Base-by-base conservation (phyloP, 2,888 invertebrate species). In the Archips xylosteana region DNA sequence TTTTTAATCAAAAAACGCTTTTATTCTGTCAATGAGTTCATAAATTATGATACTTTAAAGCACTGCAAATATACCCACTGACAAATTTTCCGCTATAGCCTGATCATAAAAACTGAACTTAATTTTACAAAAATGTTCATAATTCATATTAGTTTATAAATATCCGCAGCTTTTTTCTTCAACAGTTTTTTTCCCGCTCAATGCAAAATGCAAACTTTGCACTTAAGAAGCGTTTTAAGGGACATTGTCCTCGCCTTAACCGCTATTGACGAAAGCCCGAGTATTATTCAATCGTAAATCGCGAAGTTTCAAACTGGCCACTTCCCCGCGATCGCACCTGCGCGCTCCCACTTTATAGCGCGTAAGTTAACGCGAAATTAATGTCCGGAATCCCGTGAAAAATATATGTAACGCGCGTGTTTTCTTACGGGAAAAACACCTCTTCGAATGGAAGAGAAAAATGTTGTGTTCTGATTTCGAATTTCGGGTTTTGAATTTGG, bases 311-410 rank as follows among this genome's bases (percentile, higher is more conserved):
- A 57, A 67, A 72, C 72, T 69, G 74, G 69, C 74, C 74, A 74
- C 74, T 69, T 65, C 69, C 39, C 61, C 62, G 39, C 45, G 54
- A 64, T 66, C 15, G 63, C 74, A 74, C 74, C 74, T 74, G 74
- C 73, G 73, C 68, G 68, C 73, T 64, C 64, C 63, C 73, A 70
- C 74, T 74, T 74, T 74, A 74, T 74, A 76, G 72, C 75, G 77
- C 74, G 75, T 76, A 79, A 76, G 78, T 81, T 78, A 80, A 78
- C 76, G 74, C 77, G 71, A 75, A 77, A 80, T 81, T 79, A 79
- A 81, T 79, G 79, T 70, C 64, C 75, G 78, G 77, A 75, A 75
- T 67, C 67, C 76, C 76, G 79, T 78, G 81, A 79, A 79, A 80
- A 81, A 81, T 78, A 80, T 78, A 79, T 78, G 79, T 79, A 77